A percentile compares a stretch with the other conserved stretches of the same genome.
phyloP scores from a whole-genome alignment of 2,888 invertebrate species.

The Drosophila infuscata region DNA sequence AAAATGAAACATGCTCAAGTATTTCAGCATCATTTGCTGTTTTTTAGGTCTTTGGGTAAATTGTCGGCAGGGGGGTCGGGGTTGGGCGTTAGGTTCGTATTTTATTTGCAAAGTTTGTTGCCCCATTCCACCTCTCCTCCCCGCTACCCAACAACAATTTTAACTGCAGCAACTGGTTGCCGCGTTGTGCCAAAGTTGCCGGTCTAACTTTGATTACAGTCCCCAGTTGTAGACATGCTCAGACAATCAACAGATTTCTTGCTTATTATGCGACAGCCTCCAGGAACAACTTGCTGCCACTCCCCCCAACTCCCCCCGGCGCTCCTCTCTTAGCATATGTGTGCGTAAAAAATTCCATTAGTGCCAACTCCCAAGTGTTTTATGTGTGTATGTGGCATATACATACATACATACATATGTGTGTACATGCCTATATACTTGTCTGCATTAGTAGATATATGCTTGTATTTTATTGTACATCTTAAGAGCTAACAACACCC shows the following conservation, averaged over 20 bases:
- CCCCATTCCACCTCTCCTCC: not conserved
- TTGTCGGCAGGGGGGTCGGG: slow-evolving; percentile 1
- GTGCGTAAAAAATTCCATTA: slow-evolving; percentile 66
- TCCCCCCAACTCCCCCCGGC: not conserved
- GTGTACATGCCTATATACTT: not conserved
- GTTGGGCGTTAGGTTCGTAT: slow-evolving; percentile 9
- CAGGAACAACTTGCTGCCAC: slow-evolving; percentile 9
- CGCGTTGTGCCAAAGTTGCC: slow-evolving; percentile 24
- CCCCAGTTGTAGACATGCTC: slow-evolving; percentile 20
- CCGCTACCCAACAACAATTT: not conserved
- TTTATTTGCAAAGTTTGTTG: slow-evolving; percentile 33
- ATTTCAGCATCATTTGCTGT: slow-evolving; percentile 57
- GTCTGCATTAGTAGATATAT: slow-evolving; percentile 28
- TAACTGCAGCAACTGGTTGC: slow-evolving; percentile 53
- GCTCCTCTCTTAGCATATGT: slow-evolving; percentile 18
- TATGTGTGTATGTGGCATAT: slow-evolving; percentile 41
- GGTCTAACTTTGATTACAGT: slow-evolving; percentile 61
- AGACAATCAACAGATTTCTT: slow-evolving; percentile 70
- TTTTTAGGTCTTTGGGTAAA: slow-evolving; percentile 12
- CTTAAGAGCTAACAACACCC: slow-evolving; percentile 17
- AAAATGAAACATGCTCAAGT: slow-evolving; percentile 13
- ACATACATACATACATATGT: not conserved
- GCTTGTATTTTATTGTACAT: slow-evolving; percentile 26
- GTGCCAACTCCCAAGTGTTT: slow-evolving; percentile 64
- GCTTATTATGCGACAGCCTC: slow-evolving; percentile 69